Evolutionary conservation across 1,140 invertebrate genomes (phyloP).

Genomic region (Aphelenchoides fujianensis): DNA sequence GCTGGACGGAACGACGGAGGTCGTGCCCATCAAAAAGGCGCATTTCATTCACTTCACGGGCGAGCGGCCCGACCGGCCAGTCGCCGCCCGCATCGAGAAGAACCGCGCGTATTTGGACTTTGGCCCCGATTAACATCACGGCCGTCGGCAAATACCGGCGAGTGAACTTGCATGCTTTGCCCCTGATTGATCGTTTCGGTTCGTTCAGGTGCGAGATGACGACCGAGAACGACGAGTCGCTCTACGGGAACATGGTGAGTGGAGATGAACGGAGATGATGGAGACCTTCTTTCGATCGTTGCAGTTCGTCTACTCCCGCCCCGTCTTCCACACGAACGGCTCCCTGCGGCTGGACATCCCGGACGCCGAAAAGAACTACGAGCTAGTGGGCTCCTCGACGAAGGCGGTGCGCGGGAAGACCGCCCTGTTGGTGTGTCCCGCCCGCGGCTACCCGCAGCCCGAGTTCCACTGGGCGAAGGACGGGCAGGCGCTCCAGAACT

Average conservation of each 20-base stretch:
- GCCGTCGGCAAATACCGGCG: slow-evolving; percentile 28
- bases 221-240: slow-evolving; percentile 18
- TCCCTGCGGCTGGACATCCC: slow-evolving; percentile 18
- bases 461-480: slow-evolving; percentile 27
- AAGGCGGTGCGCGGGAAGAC: slow-evolving; percentile 24
- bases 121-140: background rate
- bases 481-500: slow-evolving; percentile 9
- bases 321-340: slow-evolving; percentile 31
- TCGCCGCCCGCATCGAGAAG: slow-evolving; percentile 15
- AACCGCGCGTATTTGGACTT: slow-evolving; percentile 27
- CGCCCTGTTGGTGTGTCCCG: slow-evolving; percentile 27
- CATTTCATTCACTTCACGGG: slow-evolving; percentile 5
- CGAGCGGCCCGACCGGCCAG: background rate
- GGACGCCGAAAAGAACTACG: slow-evolving; percentile 21
- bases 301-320: slow-evolving; percentile 11
- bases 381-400: slow-evolving; percentile 20
- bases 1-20: background rate
- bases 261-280: background rate
- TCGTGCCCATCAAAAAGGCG: background rate
- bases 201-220: slow-evolving; percentile 27
- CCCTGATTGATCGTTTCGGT: no score
- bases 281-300: background rate
- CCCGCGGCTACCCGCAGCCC: slow-evolving; percentile 20
- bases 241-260: slow-evolving; percentile 30
- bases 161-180: no score